These are phyloP conservation scores for Panopea generosa DNA, from an alignment of 2,888 invertebrate genomes.

Conservation along the genomic window DNA sequence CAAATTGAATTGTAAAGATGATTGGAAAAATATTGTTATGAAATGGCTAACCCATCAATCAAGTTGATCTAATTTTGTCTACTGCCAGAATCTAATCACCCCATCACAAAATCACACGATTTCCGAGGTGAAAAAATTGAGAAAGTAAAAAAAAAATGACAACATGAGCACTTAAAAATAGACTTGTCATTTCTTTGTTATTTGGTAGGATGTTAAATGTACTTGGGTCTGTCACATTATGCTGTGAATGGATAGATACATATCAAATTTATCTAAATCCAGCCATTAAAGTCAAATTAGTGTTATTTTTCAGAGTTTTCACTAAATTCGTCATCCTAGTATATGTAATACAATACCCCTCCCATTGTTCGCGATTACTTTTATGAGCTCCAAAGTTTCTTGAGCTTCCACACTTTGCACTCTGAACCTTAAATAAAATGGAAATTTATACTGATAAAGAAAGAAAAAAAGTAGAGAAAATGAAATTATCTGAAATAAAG, in stretches of 20 bases:
- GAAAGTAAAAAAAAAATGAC: slow-evolving; percentile 42
- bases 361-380: slow-evolving; percentile 36
- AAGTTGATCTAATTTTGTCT: slow-evolving; percentile 57
- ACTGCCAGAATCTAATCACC: slow-evolving; percentile 51
- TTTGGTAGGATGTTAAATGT: slow-evolving; percentile 34
- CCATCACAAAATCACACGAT: background rate
- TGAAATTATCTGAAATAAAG: too few species aligned
- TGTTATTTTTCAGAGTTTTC: slow-evolving; percentile 48
- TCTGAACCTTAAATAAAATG: slow-evolving; percentile 18
- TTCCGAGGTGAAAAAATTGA: slow-evolving; percentile 16
- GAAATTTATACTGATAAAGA: too few species aligned
- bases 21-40: slow-evolving; percentile 69
- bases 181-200: slow-evolving; percentile 59
- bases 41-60: slow-evolving; percentile 60
- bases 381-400: slow-evolving; percentile 45
- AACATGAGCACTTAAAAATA: slow-evolving; percentile 51
- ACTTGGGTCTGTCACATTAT: slow-evolving; percentile 42
- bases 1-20: slow-evolving; percentile 63
- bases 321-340: slow-evolving; percentile 16
- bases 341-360: slow-evolving; percentile 32
- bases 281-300: slow-evolving; percentile 58
- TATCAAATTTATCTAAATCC: slow-evolving; percentile 62
- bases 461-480: too few species aligned
- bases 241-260: slow-evolving; percentile 44
- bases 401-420: slow-evolving; percentile 2